phyloP scores from a whole-genome alignment of 2,888 invertebrate species.

The Hipparchia semele region DNA sequence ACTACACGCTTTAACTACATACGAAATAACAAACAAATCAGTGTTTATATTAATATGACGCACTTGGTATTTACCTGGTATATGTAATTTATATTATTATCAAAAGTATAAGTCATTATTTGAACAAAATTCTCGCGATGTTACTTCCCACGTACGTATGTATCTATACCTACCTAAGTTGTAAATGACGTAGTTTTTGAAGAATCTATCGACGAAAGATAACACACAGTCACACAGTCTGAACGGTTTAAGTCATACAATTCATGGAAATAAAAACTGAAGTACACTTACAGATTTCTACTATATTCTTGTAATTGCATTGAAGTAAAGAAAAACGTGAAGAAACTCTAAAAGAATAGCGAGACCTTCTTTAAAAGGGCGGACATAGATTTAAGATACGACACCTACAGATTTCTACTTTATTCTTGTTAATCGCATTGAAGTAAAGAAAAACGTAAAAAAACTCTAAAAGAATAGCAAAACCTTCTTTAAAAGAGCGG shows the following conservation, averaged over 20 bases:
- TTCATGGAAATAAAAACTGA: background rate
- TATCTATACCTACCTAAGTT: too few species aligned
- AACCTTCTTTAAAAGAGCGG: too few species aligned
- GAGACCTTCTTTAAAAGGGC: too few species aligned
- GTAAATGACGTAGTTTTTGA: conserved; percentile 8
- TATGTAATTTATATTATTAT: conserved; percentile 15
- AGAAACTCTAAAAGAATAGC: too few species aligned
- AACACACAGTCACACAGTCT: conserved; percentile 7
- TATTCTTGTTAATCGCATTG: too few species aligned
- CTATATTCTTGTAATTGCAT: too few species aligned
- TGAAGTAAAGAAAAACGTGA: too few species aligned
- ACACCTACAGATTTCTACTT: too few species aligned
- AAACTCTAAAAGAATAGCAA: too few species aligned
- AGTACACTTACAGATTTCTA: too few species aligned
- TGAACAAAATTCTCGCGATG: conserved; percentile 15
- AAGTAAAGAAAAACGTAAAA: too few species aligned
- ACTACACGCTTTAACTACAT: background rate
- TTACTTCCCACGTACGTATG: conserved; percentile 1
- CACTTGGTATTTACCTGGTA: conserved; percentile 25
- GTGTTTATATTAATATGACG: conserved; percentile 26
- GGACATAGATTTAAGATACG: too few species aligned
- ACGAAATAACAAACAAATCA: background rate
- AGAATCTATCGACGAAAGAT: conserved; percentile 2
- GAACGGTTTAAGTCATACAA: background rate
- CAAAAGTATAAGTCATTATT: conserved; percentile 28